Base-by-base conservation (phyloP, 2,888 invertebrate genomes). In the Physocephala rufipes region DNA sequence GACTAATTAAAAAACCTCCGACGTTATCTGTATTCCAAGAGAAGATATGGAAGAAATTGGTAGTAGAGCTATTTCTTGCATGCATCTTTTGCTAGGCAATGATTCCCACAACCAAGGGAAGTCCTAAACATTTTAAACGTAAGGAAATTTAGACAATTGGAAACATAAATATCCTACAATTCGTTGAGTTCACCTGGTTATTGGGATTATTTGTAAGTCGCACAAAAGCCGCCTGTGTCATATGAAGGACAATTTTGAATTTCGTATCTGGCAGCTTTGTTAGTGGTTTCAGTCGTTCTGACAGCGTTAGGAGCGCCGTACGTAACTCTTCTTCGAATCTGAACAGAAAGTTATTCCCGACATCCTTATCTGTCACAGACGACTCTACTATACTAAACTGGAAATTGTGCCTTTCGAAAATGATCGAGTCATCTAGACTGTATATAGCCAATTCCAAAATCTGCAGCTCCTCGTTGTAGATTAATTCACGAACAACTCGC, bases 291-390 rank as follows among this genome's bases (percentile, higher is more conserved):
- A 82, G 68, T 0, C 83, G 80, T 36, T 84, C 81, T 0, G 82
- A 76, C 19, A 85, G 66, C n/a, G 75, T 77, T 67, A 82, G 80
- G 0, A 86, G 69, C 0, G 82, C 78, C 2, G 76, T 70, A 7
- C 86, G 79, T 3, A 86, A 47, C 64, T 83, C 78, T 61, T 85
- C 82, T 71, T 86, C 86, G 28, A 82, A 83, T 15, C 82, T 77
- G 13, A 85, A 68, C 12, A 86, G 73, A 74, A 82, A 82, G 9
- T 80, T 77, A 74, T 85, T 85, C 2, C 76, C 71, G 13, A 72
- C 68, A 3, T 74, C 70, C 5, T 49, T 7, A 1, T 19, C 12
- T n/a, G 5, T 26, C 2, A 66, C 15, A 21, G n/a, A n/a, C 15
- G n/a, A 2, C 1, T 12, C 13, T 1, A 19, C 2, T 19, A 19